A percentile compares a stretch with the other conserved stretches of the same genome.
phyloP scores from a whole-genome alignment of 2,797 vertebrate species.

The Malurus leucopterus region DNA sequence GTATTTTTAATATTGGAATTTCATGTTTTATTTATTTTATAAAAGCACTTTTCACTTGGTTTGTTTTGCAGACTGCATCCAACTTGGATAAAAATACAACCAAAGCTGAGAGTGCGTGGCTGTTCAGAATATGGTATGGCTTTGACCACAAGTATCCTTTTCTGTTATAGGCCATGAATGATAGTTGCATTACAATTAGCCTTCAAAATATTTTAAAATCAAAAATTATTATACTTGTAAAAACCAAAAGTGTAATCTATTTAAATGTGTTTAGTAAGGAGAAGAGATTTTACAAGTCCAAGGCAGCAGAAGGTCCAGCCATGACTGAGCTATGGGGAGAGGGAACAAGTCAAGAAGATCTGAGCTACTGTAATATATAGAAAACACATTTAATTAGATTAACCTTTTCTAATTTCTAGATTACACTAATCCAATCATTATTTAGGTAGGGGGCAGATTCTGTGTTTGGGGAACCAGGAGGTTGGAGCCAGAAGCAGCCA shows the following conservation, averaged over 20 bases:
- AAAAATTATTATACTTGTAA: background rate
- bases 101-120: conserved; percentile 71
- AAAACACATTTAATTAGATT: background rate
- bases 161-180: background rate
- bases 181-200: background rate
- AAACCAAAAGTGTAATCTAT: background rate
- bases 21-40: background rate
- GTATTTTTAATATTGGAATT: conserved; percentile 16
- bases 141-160: conserved; percentile 83
- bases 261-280: background rate
- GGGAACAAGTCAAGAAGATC: background rate
- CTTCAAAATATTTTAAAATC: background rate
- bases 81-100: conserved; percentile 54
- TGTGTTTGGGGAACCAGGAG: background rate
- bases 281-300: background rate
- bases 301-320: background rate
- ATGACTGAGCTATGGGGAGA: background rate
- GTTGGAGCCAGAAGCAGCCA: background rate
- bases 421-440: background rate
- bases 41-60: background rate
- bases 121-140: conserved; percentile 76
- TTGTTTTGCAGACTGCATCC: conserved; percentile 58
- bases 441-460: background rate
- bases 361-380: background rate
- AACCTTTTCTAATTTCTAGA: background rate